Conservation (phyloP, 2,797 vertebrate genomes). For the Coranthus polyacanthus region DNA sequence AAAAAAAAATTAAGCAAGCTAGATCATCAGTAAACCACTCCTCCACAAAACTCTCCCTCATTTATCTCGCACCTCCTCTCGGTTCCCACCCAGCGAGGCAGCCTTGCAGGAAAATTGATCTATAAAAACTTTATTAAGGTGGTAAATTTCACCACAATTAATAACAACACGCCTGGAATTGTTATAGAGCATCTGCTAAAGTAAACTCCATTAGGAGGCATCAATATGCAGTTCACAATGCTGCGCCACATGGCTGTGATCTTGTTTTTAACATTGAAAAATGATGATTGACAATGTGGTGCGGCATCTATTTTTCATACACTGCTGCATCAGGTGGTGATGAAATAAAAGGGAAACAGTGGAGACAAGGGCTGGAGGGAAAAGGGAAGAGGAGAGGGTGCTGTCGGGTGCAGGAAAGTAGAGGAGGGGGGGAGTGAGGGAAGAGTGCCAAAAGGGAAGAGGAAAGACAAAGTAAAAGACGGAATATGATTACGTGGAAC, state of each 20-base stretch:
- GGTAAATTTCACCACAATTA: slow-evolving; percentile 83
- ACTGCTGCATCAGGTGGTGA: slow-evolving; percentile 76
- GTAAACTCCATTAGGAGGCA: slow-evolving; percentile 72
- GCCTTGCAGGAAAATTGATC: slow-evolving; percentile 75
- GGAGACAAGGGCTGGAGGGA: slow-evolving; percentile 40
- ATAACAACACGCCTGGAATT: slow-evolving; percentile 81
- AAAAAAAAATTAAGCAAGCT: slow-evolving; percentile 21
- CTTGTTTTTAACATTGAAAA: slow-evolving; percentile 76
- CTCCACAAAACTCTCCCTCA: slow-evolving; percentile 29
- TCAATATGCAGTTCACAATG: slow-evolving; percentile 69
- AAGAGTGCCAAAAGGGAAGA: slow-evolving; percentile 26
- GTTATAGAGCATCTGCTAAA: slow-evolving; percentile 81
- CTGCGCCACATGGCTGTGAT: slow-evolving; percentile 61
- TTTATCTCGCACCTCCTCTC: slow-evolving; percentile 47
- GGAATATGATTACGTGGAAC: slow-evolving; percentile 43
- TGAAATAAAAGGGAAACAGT: slow-evolving; percentile 78
- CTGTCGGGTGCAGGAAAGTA: slow-evolving; percentile 25
- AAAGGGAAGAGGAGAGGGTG: slow-evolving; percentile 38
- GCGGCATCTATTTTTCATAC: slow-evolving; percentile 76
- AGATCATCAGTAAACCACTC: slow-evolving; percentile 20
- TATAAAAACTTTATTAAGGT: slow-evolving; percentile 85
- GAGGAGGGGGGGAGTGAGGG: slow-evolving; percentile 20
- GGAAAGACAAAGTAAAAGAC: slow-evolving; percentile 34
- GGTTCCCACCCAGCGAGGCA: slow-evolving; percentile 49
- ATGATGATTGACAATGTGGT: slow-evolving; percentile 79